These are phyloP conservation scores for Conistra vaccinii DNA, from an alignment of 2,888 invertebrate species.

Conservation along the genomic window DNA sequence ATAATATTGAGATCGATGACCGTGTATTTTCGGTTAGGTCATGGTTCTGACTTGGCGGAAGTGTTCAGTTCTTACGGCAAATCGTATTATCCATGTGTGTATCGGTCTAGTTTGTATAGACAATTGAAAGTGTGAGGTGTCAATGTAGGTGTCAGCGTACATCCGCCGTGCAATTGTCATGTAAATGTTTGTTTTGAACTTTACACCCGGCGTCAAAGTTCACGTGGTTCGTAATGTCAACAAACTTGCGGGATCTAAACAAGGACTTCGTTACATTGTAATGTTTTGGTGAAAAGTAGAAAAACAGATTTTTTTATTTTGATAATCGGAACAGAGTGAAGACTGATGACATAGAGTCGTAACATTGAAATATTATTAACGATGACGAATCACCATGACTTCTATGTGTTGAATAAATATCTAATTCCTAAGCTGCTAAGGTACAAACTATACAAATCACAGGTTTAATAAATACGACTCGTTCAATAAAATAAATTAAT, in stretches of 20 bases:
- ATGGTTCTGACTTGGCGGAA: conserved; percentile 79
- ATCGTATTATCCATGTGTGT: conserved; percentile 45
- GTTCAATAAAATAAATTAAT: conserved; percentile 18
- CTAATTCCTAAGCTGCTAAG: not conserved
- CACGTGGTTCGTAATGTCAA: conserved; percentile 74
- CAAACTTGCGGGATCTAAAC: conserved; percentile 70
- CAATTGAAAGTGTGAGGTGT: conserved; percentile 16
- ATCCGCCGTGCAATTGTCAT: conserved; percentile 67
- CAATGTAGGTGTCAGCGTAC: conserved; percentile 37
- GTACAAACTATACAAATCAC: conserved; percentile 9
- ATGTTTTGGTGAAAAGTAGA: conserved; percentile 22
- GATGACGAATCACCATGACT: conserved; percentile 26
- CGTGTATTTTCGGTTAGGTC: conserved; percentile 78
- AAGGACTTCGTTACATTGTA: conserved; percentile 22
- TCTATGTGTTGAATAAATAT: not conserved
- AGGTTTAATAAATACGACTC: conserved; percentile 1
- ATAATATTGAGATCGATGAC: conserved; percentile 59
- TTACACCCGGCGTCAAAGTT: conserved; percentile 75
- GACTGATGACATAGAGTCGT: conserved; percentile 5
- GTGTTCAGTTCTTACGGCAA: conserved; percentile 67
- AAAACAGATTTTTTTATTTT: conserved; percentile 7
- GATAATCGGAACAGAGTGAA: not conserved
- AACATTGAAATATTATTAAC: conserved; percentile 14
- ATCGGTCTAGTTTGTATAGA: conserved; percentile 36
- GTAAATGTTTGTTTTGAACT: conserved; percentile 78